phyloP scores from a whole-genome alignment of 1,140 invertebrate species.

The Lycorma delicatula region DNA sequence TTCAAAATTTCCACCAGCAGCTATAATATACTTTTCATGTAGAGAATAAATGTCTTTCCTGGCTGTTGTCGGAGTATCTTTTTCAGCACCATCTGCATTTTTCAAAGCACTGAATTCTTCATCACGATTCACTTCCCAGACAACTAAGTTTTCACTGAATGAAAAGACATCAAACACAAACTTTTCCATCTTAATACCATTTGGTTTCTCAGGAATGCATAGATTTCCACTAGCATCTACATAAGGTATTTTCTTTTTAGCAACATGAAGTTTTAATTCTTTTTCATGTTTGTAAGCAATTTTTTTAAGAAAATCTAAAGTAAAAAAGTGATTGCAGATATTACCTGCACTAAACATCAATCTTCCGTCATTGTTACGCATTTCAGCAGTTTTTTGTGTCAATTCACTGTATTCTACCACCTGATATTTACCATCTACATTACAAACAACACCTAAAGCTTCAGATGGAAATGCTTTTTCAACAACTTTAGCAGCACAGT shows the following conservation, averaged over 20 bases:
- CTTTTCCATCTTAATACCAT: constrained; percentile 99
- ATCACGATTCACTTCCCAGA: constrained; percentile 86
- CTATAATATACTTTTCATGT: constrained; percentile 73
- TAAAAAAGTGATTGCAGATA: constrained; percentile 98
- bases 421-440: constrained; percentile 77
- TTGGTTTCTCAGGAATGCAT: constrained; percentile 69
- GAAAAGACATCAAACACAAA: constrained; percentile 99
- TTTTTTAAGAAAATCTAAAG: constrained; percentile 68
- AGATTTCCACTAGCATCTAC: constrained; percentile 63
- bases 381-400: constrained; percentile 73
- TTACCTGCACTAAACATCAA: constrained; percentile 90
- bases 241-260: constrained; percentile 95
- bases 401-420: constrained; percentile 99
- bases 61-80: constrained; percentile 86
- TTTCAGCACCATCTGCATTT: constrained; percentile 76
- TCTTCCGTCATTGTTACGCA: constrained; percentile 64
- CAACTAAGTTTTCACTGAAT: constrained; percentile 82
- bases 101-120: constrained; percentile 97
- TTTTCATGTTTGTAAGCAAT: constrained; percentile 53
- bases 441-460: constrained; percentile 91
- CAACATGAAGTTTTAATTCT: constrained; percentile 82
- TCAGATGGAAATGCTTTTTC: constrained; percentile 86
- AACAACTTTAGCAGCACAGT: constrained; percentile 95
- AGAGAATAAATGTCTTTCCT: constrained; percentile 66
- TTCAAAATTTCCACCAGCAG: constrained; percentile 64